These are phyloP conservation scores for Epizoanthus fatuus DNA, from an alignment of 92 coral and sea anemone species.

Conservation along the genomic window DNA sequence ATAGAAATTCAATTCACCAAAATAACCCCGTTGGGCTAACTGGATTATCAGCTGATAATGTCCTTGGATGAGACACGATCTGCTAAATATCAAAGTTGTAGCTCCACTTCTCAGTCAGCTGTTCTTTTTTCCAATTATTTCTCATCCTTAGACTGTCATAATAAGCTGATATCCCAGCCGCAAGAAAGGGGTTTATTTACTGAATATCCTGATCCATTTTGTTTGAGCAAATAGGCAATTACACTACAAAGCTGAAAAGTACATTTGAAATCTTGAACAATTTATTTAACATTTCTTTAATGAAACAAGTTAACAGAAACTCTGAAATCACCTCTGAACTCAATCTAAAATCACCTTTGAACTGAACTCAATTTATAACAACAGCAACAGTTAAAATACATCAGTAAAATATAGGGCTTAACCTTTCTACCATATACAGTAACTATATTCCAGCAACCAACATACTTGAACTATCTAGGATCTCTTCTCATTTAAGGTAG, in stretches of 20 bases:
- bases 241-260: background rate
- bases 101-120: background rate
- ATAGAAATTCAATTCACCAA: background rate
- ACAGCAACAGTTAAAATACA: background rate
- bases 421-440: no score
- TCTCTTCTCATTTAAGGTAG: no score
- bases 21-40: background rate
- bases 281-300: background rate
- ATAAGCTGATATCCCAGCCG: no score
- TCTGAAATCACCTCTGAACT: background rate
- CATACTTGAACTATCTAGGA: no score
- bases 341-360: no score
- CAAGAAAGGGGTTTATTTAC: no score
- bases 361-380: background rate
- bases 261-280: background rate
- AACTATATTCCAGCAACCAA: no score
- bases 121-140: background rate
- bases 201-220: background rate
- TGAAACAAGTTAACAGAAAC: background rate
- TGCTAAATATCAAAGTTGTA: background rate
- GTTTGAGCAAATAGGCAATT: constrained; percentile 2
- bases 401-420: background rate
- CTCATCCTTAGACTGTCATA: no score
- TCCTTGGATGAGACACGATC: background rate
- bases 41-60: background rate